A percentile compares a stretch with the other conserved stretches of the same genome.
Conservation (phyloP, 2,888 invertebrate genomes). For the Chorisops tibialis region DNA sequence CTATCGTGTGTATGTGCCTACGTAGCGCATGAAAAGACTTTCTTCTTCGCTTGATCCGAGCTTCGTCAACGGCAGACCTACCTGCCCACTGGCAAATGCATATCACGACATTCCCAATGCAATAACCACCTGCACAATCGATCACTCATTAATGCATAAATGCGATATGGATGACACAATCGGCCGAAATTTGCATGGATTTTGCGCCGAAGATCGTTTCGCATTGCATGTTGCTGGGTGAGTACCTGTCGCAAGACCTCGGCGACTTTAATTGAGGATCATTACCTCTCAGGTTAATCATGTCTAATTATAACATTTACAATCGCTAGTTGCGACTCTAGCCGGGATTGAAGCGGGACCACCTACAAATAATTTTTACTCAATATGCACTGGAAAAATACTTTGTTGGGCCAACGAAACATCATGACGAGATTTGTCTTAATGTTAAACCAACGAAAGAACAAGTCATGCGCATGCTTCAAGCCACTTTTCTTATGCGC, state of each 20-base stretch:
- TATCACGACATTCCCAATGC: conserved; percentile 14
- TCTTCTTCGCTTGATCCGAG: background rate
- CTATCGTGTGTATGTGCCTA: too few species aligned
- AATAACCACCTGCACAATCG: conserved; percentile 20
- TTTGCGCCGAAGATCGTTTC: background rate
- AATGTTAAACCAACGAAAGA: background rate
- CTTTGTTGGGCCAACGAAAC: background rate
- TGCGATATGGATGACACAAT: conserved; percentile 15
- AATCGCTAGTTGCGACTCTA: background rate
- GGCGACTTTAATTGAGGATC: conserved; percentile 1
- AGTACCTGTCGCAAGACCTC: conserved; percentile 5
- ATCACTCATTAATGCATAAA: background rate
- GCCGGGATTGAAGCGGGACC: background rate
- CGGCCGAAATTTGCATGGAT: conserved; percentile 14
- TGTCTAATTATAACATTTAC: conserved; percentile 15
- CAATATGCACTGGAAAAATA: conserved; percentile 2
- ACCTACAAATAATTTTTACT: conserved; percentile 24
- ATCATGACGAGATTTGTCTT: conserved; percentile 6
- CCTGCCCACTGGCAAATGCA: background rate
- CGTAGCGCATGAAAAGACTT: background rate
- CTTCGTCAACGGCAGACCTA: background rate
- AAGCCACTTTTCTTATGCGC: too few species aligned
- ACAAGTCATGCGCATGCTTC: background rate
- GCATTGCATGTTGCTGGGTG: background rate
- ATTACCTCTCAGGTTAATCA: conserved; percentile 10